Evolutionary conservation across 1,140 invertebrate species (phyloP).

Genomic region (Tribolium castaneum): DNA sequence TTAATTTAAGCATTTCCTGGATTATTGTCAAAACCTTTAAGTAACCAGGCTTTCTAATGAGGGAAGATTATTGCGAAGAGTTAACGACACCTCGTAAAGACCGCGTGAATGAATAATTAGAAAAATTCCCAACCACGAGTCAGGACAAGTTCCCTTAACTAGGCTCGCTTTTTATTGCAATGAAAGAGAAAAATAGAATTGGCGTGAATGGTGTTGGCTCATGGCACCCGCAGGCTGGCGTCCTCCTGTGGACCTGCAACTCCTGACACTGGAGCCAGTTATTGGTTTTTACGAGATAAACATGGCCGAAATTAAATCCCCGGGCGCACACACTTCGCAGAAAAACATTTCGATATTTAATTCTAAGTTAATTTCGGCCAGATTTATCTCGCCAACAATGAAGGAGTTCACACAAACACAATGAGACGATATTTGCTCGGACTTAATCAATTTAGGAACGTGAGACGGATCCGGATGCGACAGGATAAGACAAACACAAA

Average conservation of each 20-base stretch:
- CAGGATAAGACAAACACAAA: constrained; percentile 10
- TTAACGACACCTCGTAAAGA: not conserved
- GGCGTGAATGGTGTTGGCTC: constrained; percentile 37
- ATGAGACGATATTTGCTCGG: constrained; percentile 44
- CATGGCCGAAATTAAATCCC: constrained; percentile 62
- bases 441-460: constrained; percentile 29
- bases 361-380: constrained; percentile 59
- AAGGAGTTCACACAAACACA: constrained; percentile 42
- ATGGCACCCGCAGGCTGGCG: constrained; percentile 6
- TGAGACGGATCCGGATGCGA: constrained; percentile 4
- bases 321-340: constrained; percentile 58
- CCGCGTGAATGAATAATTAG: not conserved
- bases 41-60: not conserved
- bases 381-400: constrained; percentile 52
- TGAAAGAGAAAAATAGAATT: constrained; percentile 40
- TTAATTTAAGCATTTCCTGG: not conserved
- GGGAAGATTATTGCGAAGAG: not conserved
- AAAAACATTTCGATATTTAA: constrained; percentile 63
- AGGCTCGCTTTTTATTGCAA: constrained; percentile 42
- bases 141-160: not conserved
- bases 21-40: not conserved
- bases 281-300: constrained; percentile 63
- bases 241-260: constrained; percentile 33
- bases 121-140: not conserved
- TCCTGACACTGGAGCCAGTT: constrained; percentile 53